Conservation (phyloP, 64 coral and sea anemone genomes). For the Acropora tenuis region DNA sequence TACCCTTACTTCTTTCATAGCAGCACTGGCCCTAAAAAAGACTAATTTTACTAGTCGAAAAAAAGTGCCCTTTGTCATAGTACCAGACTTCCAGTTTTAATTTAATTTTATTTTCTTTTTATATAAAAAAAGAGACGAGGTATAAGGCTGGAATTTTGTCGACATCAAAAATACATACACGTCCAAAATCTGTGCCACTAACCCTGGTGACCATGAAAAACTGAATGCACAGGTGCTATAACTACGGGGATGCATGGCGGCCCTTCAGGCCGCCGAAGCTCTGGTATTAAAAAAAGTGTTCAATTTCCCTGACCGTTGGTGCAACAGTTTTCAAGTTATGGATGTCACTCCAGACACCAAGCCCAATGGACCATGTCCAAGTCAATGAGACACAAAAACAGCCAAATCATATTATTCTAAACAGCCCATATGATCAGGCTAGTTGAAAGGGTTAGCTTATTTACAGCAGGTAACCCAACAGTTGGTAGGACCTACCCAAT, state of each 20-base stretch:
- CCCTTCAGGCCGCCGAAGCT: not conserved
- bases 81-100: not conserved
- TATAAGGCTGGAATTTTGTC: not conserved
- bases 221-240: not conserved
- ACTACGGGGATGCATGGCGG: not conserved
- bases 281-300: slow-evolving; percentile 1
- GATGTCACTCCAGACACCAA: slow-evolving; percentile 2
- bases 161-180: not conserved
- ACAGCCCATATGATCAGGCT: not conserved
- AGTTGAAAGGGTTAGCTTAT: slow-evolving; percentile 12
- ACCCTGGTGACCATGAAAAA: slow-evolving; percentile 8
- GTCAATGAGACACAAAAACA: slow-evolving; percentile 17
- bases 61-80: not conserved
- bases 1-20: not conserved
- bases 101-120: not conserved
- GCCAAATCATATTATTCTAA: slow-evolving; percentile 7
- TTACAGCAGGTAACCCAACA: slow-evolving; percentile 12
- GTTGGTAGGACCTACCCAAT: slow-evolving; percentile 11
- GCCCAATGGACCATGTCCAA: not conserved
- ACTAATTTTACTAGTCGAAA: not conserved
- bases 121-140: not conserved
- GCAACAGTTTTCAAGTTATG: not conserved
- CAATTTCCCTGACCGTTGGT: slow-evolving; percentile 1
- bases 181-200: not conserved
- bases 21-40: no score